phyloP scores from a whole-genome alignment of 2,888 invertebrate species.

The Pecten maximus region DNA sequence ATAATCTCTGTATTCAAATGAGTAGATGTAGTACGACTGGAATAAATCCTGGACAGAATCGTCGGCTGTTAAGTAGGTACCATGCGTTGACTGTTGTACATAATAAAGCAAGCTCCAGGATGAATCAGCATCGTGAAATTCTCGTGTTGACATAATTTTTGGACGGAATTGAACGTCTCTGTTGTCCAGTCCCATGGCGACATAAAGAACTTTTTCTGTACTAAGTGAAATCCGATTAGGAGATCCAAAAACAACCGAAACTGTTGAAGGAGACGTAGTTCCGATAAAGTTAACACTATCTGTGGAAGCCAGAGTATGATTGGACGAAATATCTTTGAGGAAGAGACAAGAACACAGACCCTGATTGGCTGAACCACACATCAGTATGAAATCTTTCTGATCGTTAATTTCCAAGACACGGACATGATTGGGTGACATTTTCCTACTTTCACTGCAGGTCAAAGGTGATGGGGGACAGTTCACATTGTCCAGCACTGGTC shows the following conservation, averaged over 20 bases:
- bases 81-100: neutral
- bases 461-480: conserved; percentile 45
- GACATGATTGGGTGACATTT: conserved; percentile 45
- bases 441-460: conserved; percentile 37
- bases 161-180: conserved; percentile 42
- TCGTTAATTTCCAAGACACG: conserved; percentile 48
- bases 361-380: conserved; percentile 51
- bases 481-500: conserved; percentile 46
- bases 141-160: conserved; percentile 46
- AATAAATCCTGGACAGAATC: conserved; percentile 35
- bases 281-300: conserved; percentile 43
- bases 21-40: conserved; percentile 51
- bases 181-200: conserved; percentile 48
- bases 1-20: conserved; percentile 48
- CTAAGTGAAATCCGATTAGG: neutral
- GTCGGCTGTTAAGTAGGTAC: conserved; percentile 46
- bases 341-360: conserved; percentile 46
- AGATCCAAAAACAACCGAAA: conserved; percentile 49
- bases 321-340: conserved; percentile 44
- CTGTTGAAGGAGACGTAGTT: conserved; percentile 39
- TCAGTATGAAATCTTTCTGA: conserved; percentile 39
- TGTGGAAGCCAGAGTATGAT: conserved; percentile 1
- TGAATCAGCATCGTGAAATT: conserved; percentile 19
- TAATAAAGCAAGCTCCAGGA: conserved; percentile 46
- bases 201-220: conserved; percentile 45